Percentiles rank a stretch among this genome's conserved stretches.
phyloP scores from a whole-genome alignment of 2,113 vertebrate species.

The Quiscalus mexicanus region DNA sequence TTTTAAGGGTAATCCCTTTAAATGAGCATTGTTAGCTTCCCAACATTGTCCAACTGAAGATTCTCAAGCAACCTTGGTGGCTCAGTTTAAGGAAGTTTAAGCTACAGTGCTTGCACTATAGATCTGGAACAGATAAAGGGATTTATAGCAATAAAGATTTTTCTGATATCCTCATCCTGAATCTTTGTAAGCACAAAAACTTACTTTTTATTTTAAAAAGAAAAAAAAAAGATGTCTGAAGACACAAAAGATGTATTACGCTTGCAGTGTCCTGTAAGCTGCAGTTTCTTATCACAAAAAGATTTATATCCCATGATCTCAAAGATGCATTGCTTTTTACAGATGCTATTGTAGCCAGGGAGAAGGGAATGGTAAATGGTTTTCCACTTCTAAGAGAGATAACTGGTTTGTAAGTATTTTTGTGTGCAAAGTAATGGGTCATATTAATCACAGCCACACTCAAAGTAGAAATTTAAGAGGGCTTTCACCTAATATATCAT shows the following conservation, averaged over 20 bases:
- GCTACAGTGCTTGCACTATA: neutral
- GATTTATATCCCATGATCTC: neutral
- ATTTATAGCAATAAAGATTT: neutral
- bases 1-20: neutral
- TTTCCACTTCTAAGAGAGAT: neutral
- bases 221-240: neutral
- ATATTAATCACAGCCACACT: neutral
- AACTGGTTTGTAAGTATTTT: slow-evolving; percentile 11
- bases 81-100: neutral
- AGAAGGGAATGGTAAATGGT: neutral
- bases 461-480: neutral
- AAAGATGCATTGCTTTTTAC: slow-evolving; percentile 16
- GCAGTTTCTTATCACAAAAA: neutral
- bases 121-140: neutral
- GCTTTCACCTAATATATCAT: neutral
- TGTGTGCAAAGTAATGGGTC: neutral
- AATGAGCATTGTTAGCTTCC: neutral
- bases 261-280: neutral
- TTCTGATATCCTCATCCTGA: neutral
- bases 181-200: neutral
- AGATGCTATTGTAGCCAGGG: neutral
- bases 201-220: neutral
- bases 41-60: neutral
- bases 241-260: neutral
- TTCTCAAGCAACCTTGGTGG: neutral